phyloP scores from a whole-genome alignment of 1,140 invertebrate species.

The Elymnias hypermnestra region DNA sequence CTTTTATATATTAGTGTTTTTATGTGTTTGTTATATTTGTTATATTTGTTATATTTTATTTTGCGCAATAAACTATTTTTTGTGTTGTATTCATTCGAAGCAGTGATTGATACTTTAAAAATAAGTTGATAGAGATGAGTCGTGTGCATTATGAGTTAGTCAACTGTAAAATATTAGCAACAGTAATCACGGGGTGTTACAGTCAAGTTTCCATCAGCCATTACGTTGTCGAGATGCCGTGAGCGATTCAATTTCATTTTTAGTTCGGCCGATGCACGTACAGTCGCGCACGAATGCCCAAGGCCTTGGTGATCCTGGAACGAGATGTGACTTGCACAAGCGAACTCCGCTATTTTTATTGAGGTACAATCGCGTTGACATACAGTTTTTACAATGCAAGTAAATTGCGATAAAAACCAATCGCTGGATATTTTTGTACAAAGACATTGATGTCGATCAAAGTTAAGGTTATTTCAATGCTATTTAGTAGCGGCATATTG shows the following conservation, averaged over 20 bases:
- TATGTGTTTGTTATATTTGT: too few relatives aligned
- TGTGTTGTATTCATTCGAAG: too few relatives aligned
- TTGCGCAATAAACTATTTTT: too few relatives aligned
- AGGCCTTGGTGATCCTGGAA: conserved; percentile 56
- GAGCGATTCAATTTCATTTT: conserved; percentile 25
- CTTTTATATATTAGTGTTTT: too few relatives aligned
- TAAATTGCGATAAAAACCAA: conserved; percentile 14
- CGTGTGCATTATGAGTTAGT: too few relatives aligned
- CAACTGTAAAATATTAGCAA: too few relatives aligned
- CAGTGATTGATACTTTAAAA: too few relatives aligned
- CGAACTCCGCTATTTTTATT: conserved; percentile 47
- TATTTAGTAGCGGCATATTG: not conserved
- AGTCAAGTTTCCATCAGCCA: not conserved
- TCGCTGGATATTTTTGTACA: conserved; percentile 11
- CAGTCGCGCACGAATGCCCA: conserved; percentile 48
- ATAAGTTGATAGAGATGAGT: too few relatives aligned
- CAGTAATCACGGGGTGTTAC: not conserved
- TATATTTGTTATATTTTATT: too few relatives aligned
- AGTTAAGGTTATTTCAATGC: conserved; percentile 13
- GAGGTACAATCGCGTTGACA: conserved; percentile 14
- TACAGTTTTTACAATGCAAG: conserved; percentile 10
- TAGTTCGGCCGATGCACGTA: conserved; percentile 43
- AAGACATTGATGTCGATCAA: conserved; percentile 10
- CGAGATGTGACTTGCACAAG: conserved; percentile 66
- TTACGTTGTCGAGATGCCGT: conserved; percentile 9